These are phyloP conservation scores for Sepiola atlantica DNA, from an alignment of 2,888 invertebrate species.

Conservation along the genomic window DNA sequence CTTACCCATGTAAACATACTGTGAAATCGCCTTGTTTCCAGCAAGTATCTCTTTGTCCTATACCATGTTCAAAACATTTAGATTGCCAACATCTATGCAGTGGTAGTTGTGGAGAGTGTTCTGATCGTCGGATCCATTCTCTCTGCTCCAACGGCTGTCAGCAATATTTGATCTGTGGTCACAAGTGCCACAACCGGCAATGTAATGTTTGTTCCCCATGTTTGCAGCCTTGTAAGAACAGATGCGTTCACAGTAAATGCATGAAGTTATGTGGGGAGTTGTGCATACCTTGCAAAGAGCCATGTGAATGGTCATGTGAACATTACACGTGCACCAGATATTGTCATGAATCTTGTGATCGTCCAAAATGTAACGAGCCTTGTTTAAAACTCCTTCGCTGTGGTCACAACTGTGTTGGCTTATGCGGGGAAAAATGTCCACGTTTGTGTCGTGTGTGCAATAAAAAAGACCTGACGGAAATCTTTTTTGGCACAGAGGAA, in stretches of 20 bases:
- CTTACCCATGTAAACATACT: background rate
- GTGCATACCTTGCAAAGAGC: conserved; percentile 70
- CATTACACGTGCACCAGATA: conserved; percentile 69
- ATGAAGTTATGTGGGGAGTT: conserved; percentile 63
- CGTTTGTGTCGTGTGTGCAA: conserved; percentile 79
- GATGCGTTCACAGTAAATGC: conserved; percentile 70
- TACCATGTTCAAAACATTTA: conserved; percentile 57
- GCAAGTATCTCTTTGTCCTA: conserved; percentile 51
- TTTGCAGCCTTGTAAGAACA: conserved; percentile 69
- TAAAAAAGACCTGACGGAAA: conserved; percentile 61
- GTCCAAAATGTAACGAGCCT: conserved; percentile 59
- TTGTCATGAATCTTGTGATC: conserved; percentile 74
- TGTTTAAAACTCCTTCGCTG: conserved; percentile 75
- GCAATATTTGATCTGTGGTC: conserved; percentile 76
- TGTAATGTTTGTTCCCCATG: conserved; percentile 73
- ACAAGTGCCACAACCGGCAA: conserved; percentile 72
- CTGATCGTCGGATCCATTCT: conserved; percentile 79
- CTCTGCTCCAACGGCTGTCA: conserved; percentile 79
- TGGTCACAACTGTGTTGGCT: conserved; percentile 80
- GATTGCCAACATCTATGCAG: conserved; percentile 63
- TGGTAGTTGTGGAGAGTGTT: conserved; percentile 77
- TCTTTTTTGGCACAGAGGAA: conserved; percentile 77
- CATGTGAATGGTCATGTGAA: conserved; percentile 70
- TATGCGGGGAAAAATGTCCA: conserved; percentile 85
- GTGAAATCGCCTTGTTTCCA: background rate